Conservation (phyloP, 2,888 invertebrate species). For the Acanthopleura granulata region DNA sequence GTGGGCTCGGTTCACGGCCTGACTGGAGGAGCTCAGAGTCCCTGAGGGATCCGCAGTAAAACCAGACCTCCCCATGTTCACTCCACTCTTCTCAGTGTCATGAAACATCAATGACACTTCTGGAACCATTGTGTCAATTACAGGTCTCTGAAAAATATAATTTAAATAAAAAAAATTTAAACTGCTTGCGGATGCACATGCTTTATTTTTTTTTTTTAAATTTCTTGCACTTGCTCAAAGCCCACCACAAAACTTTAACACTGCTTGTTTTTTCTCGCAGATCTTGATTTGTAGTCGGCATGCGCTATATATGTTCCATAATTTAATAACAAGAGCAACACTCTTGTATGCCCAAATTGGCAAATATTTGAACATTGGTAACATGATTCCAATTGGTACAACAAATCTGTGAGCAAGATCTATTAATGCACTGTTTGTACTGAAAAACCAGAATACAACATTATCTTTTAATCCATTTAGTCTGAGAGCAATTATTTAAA, state of each 20-base stretch:
- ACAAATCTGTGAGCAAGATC: neutral
- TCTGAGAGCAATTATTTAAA: no score
- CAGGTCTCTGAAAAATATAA: constrained; percentile 49
- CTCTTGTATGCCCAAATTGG: neutral
- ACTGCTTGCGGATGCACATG: no score
- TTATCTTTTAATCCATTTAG: no score
- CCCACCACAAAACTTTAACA: no score
- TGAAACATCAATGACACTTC: constrained; percentile 64
- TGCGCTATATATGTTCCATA: neutral
- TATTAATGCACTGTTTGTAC: no score
- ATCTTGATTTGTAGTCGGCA: neutral
- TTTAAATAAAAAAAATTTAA: no score
- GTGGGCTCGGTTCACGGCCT: constrained; percentile 26
- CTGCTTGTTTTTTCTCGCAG: neutral
- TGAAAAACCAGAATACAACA: no score
- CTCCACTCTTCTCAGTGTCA: constrained; percentile 32
- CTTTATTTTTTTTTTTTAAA: no score
- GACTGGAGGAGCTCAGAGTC: constrained; percentile 27
- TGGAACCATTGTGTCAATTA: constrained; percentile 62
- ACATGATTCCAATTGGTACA: neutral
- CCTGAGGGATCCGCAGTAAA: constrained; percentile 17
- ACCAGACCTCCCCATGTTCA: neutral
- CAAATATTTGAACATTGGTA: neutral
- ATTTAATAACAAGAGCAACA: neutral
- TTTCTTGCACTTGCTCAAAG: no score